Base-by-base conservation (phyloP, 1,140 invertebrate genomes). In the Andrena cerasifolii region DNA sequence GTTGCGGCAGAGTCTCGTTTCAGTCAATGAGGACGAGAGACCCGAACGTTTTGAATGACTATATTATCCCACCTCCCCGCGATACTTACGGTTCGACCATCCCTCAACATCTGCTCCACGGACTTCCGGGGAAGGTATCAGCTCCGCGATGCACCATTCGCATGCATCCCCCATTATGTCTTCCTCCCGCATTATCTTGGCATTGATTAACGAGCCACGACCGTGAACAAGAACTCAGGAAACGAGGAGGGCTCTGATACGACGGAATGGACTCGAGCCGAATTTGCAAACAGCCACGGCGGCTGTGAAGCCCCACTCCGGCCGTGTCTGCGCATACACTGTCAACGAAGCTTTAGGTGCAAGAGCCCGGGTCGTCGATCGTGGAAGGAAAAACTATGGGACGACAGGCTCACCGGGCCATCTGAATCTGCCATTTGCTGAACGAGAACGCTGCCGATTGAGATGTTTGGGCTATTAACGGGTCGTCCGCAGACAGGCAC, bases 121-220 rank as follows among this genome's bases (percentile, higher is more conserved):
- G n/a, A 59, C 43, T 77, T 62, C 67, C 75, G 66, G 54, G 12
- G 33, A 45, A 77, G 75, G 75, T 62, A 77, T 73, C 76, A 65
- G 43, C 53, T 14, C 53, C 21, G 47, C 56, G 66, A 70, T 62
- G 73, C 67, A 45, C 67, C 43, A 62, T 70, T 77, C 75, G 49
- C 75, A 77, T 43, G 47, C 66, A 62, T 62, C 28, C 75, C 61
- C 70, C 71, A 65, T 79, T 66, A 79, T 66, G 77, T 65, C 71
- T 79, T 79, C 70, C 77, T 79, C 10, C 33, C 61, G 21, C 47
- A 79, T 79, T 79, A 79, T 79, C 71, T 74, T 65, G 71, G 71
- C 71, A 49, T 74, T 79, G 77, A 79, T 79, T 79, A 79, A 79
- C 71, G 77, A 79, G 33, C 43, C 33, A 5, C 61, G 45, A 59